Evolutionary conservation across 2,113 vertebrate species (phyloP).

Genomic region (Erythrocercus mccallii): DNA sequence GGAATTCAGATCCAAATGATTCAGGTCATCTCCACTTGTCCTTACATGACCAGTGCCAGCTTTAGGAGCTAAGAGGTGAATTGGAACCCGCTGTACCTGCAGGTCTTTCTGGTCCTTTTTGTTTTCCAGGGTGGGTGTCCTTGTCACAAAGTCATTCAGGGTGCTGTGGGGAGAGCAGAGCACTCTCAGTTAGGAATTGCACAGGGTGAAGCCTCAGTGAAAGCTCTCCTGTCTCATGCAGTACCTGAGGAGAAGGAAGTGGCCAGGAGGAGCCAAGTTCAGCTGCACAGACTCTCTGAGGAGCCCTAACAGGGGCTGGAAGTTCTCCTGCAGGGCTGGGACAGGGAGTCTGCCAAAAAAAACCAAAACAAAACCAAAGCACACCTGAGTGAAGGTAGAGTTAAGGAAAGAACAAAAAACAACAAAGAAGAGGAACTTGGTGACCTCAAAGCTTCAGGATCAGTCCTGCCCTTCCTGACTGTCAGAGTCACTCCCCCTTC

Average conservation of each 20-base stretch:
- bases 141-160: conserved; percentile 90
- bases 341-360: conserved; percentile 75
- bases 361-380: neutral
- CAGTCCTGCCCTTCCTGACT: neutral
- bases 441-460: neutral
- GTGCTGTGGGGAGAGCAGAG: conserved; percentile 75
- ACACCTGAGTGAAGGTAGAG: neutral
- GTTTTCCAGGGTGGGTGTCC: conserved; percentile 88
- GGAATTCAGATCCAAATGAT: neutral
- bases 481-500: neutral
- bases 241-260: conserved; percentile 93
- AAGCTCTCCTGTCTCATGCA: neutral
- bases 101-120: conserved; percentile 93
- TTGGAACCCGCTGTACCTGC: conserved; percentile 77
- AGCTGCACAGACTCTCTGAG: conserved; percentile 91
- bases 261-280: conserved; percentile 89
- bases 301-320: conserved; percentile 82
- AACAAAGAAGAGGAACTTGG: neutral
- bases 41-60: neutral
- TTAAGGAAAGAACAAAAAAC: neutral
- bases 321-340: conserved; percentile 84
- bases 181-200: neutral
- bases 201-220: neutral
- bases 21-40: neutral
- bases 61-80: neutral